A percentile compares a stretch with the other conserved stretches of the same genome.
Evolutionary conservation across 2,888 invertebrate species (phyloP).

Genomic region (Tiphia femorata): DNA sequence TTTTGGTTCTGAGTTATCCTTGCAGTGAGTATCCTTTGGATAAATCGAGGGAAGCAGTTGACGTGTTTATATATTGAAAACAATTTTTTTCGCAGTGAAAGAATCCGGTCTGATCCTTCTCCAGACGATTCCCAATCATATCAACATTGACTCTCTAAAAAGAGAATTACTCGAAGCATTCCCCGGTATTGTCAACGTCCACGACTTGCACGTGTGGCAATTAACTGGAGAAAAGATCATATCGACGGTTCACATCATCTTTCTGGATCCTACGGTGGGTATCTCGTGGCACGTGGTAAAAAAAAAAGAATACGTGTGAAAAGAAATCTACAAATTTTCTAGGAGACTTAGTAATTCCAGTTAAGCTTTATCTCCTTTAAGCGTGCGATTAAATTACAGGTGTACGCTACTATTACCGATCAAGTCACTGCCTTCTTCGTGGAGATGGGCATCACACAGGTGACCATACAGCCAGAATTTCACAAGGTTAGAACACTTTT

Average conservation of each 20-base stretch:
- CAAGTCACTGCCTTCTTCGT: conserved; percentile 81
- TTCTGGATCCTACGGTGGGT: conserved; percentile 74
- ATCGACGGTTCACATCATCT: conserved; percentile 87
- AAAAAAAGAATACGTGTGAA: not conserved
- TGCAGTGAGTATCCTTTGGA: conserved; percentile 75
- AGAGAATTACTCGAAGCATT: conserved; percentile 76
- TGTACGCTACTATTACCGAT: conserved; percentile 73
- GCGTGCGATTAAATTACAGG: conserved; percentile 51
- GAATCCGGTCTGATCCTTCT: conserved; percentile 89
- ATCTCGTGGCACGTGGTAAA: not conserved
- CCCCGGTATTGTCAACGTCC: conserved; percentile 81
- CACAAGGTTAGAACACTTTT: conserved; percentile 50
- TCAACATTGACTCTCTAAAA: conserved; percentile 81
- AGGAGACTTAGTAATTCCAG: not conserved
- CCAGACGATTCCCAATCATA: conserved; percentile 92
- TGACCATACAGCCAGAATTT: conserved; percentile 92
- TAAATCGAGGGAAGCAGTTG: not conserved
- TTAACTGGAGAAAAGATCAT: conserved; percentile 83
- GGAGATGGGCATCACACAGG: conserved; percentile 84
- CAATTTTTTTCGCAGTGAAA: conserved; percentile 76
- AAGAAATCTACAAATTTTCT: too few species aligned
- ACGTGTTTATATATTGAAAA: not conserved
- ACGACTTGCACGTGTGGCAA: conserved; percentile 93
- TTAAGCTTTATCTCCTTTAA: not conserved
- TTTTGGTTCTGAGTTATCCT: conserved; percentile 83